A percentile compares a stretch with the other conserved stretches of the same genome.
Conservation (phyloP, 2,888 invertebrate genomes). For the Colletes collaris region DNA sequence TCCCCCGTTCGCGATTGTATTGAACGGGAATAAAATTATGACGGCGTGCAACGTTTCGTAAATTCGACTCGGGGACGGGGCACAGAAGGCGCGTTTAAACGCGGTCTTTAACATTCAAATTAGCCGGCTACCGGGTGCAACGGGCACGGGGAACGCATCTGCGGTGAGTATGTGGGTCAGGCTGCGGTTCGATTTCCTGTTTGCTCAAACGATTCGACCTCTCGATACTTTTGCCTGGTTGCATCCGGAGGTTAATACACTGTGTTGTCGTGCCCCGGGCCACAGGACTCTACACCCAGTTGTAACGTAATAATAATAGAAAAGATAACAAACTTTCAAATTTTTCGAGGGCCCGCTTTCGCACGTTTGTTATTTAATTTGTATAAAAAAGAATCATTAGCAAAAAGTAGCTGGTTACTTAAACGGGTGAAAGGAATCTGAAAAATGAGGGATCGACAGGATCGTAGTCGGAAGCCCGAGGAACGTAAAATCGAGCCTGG, state of each 20-base stretch:
- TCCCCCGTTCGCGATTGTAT: not conserved
- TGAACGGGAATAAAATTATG: conserved; percentile 17
- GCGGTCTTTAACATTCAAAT: conserved; percentile 75
- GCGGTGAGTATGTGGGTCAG: conserved; percentile 72
- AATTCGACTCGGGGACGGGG: not conserved
- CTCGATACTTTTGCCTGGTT: conserved; percentile 15
- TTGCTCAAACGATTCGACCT: conserved; percentile 19
- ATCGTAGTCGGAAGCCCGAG: conserved; percentile 3
- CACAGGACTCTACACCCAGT: no score
- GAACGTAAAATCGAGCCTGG: conserved; percentile 18
- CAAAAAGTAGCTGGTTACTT: no score
- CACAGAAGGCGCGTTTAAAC: conserved; percentile 24
- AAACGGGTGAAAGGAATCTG: no score
- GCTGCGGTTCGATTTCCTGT: conserved; percentile 43
- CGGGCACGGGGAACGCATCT: conserved; percentile 63
- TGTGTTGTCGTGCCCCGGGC: no score
- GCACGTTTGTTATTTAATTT: no score
- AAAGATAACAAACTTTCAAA: no score
- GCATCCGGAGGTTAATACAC: not conserved
- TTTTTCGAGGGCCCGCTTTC: no score
- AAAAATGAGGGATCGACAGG: not conserved
- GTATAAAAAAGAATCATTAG: no score
- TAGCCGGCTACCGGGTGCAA: conserved; percentile 50
- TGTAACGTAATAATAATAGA: no score
- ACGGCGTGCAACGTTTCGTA: conserved; percentile 2